Base-by-base conservation (phyloP, 1,140 invertebrate genomes). In the Diachasmimorpha longicaudata region DNA sequence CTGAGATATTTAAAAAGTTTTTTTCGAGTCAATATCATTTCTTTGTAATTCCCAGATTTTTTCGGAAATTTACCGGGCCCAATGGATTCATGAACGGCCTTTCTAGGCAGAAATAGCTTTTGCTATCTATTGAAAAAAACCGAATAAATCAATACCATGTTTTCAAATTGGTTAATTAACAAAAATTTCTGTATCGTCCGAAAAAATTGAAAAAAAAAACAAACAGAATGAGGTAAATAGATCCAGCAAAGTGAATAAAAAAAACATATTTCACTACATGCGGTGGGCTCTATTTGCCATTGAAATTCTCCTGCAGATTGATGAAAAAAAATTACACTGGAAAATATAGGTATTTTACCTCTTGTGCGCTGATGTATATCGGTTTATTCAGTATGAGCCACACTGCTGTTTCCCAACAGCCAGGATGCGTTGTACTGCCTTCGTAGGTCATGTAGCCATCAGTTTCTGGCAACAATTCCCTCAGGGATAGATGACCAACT, bases 301-400 rank as follows among this genome's bases (percentile, higher is more conserved):
- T 10, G 48, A 19, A 13, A 16, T 52, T 9, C n/a, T 16, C 14
- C 2, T 4, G 1, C 14, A n/a, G n/a, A 52, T 16, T 52, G n/a
- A 52, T 52, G 48, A 52, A 52, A 52, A 58, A 19, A 19, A 14
- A 72, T 55, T 16, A 44, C 31, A 3, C 6, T 3, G 31, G 2
- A 31, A 31, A 39, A 23, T 25, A 48, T 36, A 67, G 37, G 46
- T 63, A 75, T 80, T 85, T 88, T 86, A 96, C 95, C 92, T 96
- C 95, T 88, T 96, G 95, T 85, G 95, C 95, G 75, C 95, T 96
- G 83, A 97, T 96, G 90, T 98, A 98, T 86, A 98, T 96, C 63
- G 97, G 97, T 89, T 97, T 97, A 90, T 98, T 98, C 86, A 98
- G 92, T 78, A 99, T 95, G 79, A 98, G 93, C 97, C 97, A 99